These are phyloP conservation scores for Doryteuthis pealeii DNA, from an alignment of 1,140 invertebrate genomes.

Conservation along the genomic window DNA sequence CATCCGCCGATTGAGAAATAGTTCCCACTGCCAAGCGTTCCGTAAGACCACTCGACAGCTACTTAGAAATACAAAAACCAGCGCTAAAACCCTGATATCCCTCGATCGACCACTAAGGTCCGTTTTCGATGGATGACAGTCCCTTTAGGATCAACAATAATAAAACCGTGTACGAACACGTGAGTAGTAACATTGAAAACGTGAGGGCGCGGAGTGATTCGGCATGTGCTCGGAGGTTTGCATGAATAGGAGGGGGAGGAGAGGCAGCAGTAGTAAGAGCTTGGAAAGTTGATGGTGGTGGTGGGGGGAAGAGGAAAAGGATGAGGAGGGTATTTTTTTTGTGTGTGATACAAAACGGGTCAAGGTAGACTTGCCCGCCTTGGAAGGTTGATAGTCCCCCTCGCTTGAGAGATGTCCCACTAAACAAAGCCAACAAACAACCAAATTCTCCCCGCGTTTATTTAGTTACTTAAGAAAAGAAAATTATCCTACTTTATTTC, in stretches of 20 bases:
- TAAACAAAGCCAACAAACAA: no score
- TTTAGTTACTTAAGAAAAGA: no score
- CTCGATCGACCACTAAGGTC: neutral
- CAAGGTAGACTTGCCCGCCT: neutral
- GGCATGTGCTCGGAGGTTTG: neutral
- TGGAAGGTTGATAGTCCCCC: no score
- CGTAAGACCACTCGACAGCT: neutral
- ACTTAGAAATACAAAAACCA: neutral
- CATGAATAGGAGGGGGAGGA: neutral
- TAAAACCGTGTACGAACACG: neutral
- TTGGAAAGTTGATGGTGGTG: no score
- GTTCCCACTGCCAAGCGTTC: neutral
- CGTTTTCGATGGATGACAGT: neutral
- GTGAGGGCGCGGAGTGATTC: slow-evolving; percentile 2
- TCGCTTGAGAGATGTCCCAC: no score
- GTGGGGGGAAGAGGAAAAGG: no score
- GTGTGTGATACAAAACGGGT: neutral
- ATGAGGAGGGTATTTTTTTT: neutral
- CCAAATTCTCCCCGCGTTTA: no score
- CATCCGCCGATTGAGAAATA: neutral
- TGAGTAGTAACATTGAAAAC: slow-evolving; percentile 9
- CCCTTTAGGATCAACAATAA: neutral
- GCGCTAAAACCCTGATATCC: neutral
- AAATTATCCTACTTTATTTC: no score
- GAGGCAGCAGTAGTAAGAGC: no score